These are phyloP conservation scores for Cossypha heuglini DNA, from an alignment of 2,797 vertebrate species.

Conservation along the genomic window DNA sequence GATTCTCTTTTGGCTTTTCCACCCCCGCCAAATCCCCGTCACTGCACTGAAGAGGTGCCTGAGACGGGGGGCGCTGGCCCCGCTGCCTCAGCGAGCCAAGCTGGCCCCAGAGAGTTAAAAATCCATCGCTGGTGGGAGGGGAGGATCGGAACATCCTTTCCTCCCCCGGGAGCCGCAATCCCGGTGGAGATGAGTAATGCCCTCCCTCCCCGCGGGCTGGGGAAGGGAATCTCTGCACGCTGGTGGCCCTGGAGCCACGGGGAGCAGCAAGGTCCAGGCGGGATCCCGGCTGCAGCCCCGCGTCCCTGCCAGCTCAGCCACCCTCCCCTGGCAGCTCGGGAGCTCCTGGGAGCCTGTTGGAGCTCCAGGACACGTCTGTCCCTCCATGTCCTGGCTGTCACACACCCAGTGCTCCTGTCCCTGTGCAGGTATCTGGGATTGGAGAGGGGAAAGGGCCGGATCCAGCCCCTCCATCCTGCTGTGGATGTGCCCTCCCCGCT, in stretches of 20 bases:
- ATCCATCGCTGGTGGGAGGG: neutral
- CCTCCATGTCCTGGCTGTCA: neutral
- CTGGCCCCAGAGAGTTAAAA: neutral
- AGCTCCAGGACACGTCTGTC: neutral
- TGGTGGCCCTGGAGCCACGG: neutral
- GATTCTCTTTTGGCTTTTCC: neutral
- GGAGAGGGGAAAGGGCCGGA: fast-evolving
- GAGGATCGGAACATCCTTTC: neutral
- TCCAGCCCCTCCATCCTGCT: fast-evolving
- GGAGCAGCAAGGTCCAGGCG: neutral
- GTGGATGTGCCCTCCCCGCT: fast-evolving
- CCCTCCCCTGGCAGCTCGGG: neutral
- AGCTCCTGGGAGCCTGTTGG: neutral
- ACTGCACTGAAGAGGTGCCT: fast-evolving
- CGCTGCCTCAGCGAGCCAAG: neutral
- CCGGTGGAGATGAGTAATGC: neutral
- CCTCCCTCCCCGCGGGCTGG: neutral
- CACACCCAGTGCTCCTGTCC: neutral
- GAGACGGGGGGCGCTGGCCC: fast-evolving
- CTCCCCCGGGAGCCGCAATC: neutral
- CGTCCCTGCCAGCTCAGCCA: neutral
- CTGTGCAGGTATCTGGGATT: fast-evolving
- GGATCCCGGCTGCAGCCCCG: fast-evolving
- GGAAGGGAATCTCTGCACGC: neutral
- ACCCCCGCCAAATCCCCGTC: neutral